phyloP scores from a whole-genome alignment of 2,888 invertebrate genomes.

The Metalampra italica region DNA sequence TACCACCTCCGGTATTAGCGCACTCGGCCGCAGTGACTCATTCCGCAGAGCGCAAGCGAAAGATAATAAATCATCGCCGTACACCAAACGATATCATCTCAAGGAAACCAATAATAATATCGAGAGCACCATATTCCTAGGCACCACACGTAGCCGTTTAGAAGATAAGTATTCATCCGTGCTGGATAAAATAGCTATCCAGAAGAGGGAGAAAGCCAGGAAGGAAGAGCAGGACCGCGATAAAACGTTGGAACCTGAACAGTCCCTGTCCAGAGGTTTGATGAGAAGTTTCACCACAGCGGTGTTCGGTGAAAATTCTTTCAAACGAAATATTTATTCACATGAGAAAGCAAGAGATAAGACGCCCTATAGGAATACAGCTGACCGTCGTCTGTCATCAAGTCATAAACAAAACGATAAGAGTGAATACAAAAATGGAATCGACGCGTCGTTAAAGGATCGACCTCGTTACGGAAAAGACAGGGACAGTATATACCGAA shows the following conservation, averaged over 20 bases:
- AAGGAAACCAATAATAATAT: slow-evolving; percentile 71
- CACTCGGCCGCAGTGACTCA: slow-evolving; percentile 67
- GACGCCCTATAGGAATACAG: slow-evolving; percentile 79
- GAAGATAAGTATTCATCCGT: slow-evolving; percentile 90
- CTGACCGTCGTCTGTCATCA: slow-evolving; percentile 61
- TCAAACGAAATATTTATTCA: slow-evolving; percentile 73
- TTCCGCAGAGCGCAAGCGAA: slow-evolving; percentile 66
- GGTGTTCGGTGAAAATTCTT: slow-evolving; percentile 82
- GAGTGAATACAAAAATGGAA: slow-evolving; percentile 60
- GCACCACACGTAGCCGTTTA: slow-evolving; percentile 82
- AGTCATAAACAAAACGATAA: slow-evolving; percentile 54
- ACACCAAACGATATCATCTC: slow-evolving; percentile 63
- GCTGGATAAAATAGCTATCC: slow-evolving; percentile 82
- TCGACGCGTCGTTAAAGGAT: slow-evolving; percentile 48
- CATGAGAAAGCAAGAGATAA: slow-evolving; percentile 80
- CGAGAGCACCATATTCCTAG: slow-evolving; percentile 59
- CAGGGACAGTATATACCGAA: slow-evolving; percentile 69
- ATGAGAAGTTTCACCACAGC: slow-evolving; percentile 86
- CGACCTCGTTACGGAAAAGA: slow-evolving; percentile 60
- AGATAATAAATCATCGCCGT: slow-evolving; percentile 67
- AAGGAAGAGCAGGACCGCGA: slow-evolving; percentile 80
- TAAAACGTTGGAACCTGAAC: slow-evolving; percentile 83
- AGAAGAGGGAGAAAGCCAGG: slow-evolving; percentile 75
- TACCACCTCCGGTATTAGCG: slow-evolving; percentile 55
- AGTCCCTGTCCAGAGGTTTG: slow-evolving; percentile 58